Conservation (phyloP, 2,797 vertebrate species). For the Platalea minor region DNA sequence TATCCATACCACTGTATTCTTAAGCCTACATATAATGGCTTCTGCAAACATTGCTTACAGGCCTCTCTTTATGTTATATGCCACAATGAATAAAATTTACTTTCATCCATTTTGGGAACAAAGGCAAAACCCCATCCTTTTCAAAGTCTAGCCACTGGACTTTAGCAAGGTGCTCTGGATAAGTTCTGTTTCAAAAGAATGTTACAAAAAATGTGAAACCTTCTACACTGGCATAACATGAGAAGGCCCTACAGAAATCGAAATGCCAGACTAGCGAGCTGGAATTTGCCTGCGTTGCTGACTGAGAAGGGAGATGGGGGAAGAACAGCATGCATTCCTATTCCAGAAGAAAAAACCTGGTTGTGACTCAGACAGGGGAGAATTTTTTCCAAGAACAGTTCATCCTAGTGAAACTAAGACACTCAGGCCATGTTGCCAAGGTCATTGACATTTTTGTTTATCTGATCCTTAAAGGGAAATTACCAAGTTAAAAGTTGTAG, state of each 20-base stretch:
- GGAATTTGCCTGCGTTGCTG: constrained; percentile 37
- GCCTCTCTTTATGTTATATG: neutral
- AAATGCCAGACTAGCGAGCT: constrained; percentile 25
- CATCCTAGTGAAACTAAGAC: constrained; percentile 66
- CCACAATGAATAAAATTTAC: neutral
- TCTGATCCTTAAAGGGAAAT: constrained; percentile 49
- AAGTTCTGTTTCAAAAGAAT: neutral
- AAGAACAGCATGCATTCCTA: constrained; percentile 67
- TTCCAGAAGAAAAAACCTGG: constrained; percentile 68
- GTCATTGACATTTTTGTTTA: constrained; percentile 64
- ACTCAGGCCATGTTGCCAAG: constrained; percentile 57
- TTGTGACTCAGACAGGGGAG: constrained; percentile 65
- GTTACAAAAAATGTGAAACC: constrained; percentile 24
- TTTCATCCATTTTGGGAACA: neutral
- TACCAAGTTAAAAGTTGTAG: neutral
- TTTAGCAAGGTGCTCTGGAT: neutral
- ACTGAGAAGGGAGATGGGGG: constrained; percentile 20
- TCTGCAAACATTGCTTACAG: neutral
- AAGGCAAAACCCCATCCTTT: neutral
- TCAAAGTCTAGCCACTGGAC: neutral
- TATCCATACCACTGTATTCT: neutral
- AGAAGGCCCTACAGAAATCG: constrained; percentile 10
- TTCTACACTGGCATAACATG: neutral
- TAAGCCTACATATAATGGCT: neutral
- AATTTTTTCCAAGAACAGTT: constrained; percentile 73